Conservation (phyloP, 2,888 invertebrate species). For the Trissolcus brochymenae region DNA sequence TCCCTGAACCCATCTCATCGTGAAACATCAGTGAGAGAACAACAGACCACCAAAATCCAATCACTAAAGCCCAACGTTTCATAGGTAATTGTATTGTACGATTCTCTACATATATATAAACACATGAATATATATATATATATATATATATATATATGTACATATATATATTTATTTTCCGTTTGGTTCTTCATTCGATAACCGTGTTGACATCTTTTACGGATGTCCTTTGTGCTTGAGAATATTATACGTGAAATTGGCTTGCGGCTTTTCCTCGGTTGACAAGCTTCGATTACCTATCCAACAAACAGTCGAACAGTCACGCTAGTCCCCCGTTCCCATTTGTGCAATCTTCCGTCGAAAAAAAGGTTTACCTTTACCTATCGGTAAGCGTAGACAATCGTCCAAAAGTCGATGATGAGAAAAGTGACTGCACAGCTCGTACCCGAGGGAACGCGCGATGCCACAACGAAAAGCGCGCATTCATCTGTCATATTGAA, state of each 20-base stretch:
- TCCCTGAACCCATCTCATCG: constrained; percentile 29
- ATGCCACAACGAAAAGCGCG: constrained; percentile 6
- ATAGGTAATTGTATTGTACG: constrained; percentile 15
- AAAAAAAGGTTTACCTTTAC: constrained; percentile 8
- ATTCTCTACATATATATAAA: constrained; percentile 12
- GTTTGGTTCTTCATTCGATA: constrained; percentile 28
- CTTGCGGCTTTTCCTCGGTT: constrained; percentile 20
- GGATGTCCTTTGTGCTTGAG: constrained; percentile 50
- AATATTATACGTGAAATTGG: constrained; percentile 4
- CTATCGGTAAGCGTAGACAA: constrained; percentile 1
- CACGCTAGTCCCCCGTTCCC: constrained; percentile 29
- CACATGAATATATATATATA: constrained; percentile 18
- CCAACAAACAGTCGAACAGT: constrained; percentile 1
- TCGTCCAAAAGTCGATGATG: constrained; percentile 21
- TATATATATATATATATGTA: constrained; percentile 12
- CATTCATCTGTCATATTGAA: constrained; percentile 40
- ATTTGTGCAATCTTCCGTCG: constrained; percentile 39
- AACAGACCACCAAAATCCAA: constrained; percentile 7
- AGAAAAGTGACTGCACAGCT: constrained; percentile 2
- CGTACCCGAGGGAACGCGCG: constrained; percentile 2
- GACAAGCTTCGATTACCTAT: background rate
- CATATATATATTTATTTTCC: constrained; percentile 14
- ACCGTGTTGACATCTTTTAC: constrained; percentile 52
- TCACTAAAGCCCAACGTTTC: constrained; percentile 25
- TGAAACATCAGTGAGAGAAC: background rate